Base-by-base conservation (phyloP, 2,797 vertebrate species). In the Channallabes apus region DNA sequence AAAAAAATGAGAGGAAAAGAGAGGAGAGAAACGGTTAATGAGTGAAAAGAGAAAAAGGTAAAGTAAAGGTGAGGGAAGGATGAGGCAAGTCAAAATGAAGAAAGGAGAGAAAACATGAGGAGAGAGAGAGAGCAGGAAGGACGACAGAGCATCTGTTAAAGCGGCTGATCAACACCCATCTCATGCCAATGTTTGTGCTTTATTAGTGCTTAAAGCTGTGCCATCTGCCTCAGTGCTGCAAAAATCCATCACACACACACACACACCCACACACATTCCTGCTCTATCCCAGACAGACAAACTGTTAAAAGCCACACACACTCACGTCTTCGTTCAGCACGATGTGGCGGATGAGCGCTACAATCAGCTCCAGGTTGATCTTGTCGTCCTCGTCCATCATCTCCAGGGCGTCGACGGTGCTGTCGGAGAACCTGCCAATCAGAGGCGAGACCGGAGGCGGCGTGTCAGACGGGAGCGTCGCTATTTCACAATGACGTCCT, bases 291-390 rank as follows among this genome's bases (percentile, higher is more conserved):
- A 3, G 27, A 12, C 76, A 3, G 4, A 54, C 73, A 92, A 92
- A 4, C 14, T 65, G 14, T 6, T 29, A 5, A 97, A 95, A 92
- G 96, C 95, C 89, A 24, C 77, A 24, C 77, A 35, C 77, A 90
- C 90, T 93, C 93, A 98, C 96, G 93, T 97, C 96, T 88, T 96
- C 95, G 32, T 95, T 92, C 86, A 96, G 86, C 89, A 96, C 94
- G 0, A 97, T 98, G 86, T 99, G 91, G 87, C 94, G 96, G 90
- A 99, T 99, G 80, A 99, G 96, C 2, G 96, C 95, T 88, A 96
- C 90, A 73, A 99, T 95, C 80, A 99, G 96, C 76, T 97, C 94
- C 88, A 99, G 94, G 93, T 99, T 97, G 64, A 99, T 96, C 92
- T 96, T 98, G 11, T 99, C 98, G 90, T 99, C 97, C 3, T 88